Base-by-base conservation (phyloP, 2,797 vertebrate genomes). In the Acipenser transmontanus region DNA sequence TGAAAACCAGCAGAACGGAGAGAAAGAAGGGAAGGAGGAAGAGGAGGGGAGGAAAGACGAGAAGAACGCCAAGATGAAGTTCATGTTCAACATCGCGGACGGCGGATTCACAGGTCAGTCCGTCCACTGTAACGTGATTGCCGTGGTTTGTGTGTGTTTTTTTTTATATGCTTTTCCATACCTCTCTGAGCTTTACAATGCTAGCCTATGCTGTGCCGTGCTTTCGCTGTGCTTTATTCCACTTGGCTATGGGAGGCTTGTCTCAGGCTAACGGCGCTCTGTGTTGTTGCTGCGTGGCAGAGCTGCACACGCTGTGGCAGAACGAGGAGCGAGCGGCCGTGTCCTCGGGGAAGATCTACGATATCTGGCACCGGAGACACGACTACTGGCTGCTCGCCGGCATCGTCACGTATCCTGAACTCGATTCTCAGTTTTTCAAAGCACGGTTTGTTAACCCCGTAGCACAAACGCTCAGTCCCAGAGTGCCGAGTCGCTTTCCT, bases 31-130 rank as follows among this genome's bases (percentile, higher is more conserved):
- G 6, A 74, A 85, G 71, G 95, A 97, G 1, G 95, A 96, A 12
- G 81, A 87, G 0, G 96, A 97, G 0, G 94, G 89, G 17, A 96
- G 84, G 81, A 96, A 94, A 71, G 95, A 96, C 2, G 95, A 92
- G 62, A 94, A 85, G 63, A 91, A 79, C 1, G 71, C 86, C 68
- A 98, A 92, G 77, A 85, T 87, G 74, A 92, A 93, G 68, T 99
- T 99, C 82, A 99, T 99, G 97, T 99, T 99, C 87, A 99, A 99
- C 80, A 99, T 99, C 0, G 97, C 97, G 0, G 97, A 99, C 0
- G 97, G 97, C 4, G 97, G 97, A 68, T 99, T 99, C 69, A 99
- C 97, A 82, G 97, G 97, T 98, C 62, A 69, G 77, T 56, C 20
- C 49, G 34, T 34, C 34, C 34, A 34, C 34, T 34, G 2, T 34